Conservation (phyloP, 2,888 invertebrate species). For the Eristalis intricaria region DNA sequence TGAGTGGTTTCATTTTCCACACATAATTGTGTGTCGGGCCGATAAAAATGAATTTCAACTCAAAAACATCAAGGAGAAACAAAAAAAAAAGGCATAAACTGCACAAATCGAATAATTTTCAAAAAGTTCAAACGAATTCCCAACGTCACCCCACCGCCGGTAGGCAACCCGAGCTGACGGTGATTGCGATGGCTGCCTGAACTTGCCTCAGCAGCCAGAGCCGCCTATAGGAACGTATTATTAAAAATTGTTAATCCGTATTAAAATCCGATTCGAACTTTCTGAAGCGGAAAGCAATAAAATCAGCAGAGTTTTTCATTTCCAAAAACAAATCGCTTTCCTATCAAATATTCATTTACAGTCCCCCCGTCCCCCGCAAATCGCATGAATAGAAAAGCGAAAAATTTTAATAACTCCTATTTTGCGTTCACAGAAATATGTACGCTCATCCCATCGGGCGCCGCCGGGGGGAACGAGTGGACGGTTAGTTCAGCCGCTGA, state of each 20-base stretch:
- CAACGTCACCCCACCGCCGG: neutral
- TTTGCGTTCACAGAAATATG: constrained; percentile 18
- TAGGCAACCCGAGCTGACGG: neutral
- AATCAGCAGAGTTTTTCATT: constrained; percentile 54
- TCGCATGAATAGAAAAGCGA: constrained; percentile 61
- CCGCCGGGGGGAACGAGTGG: neutral
- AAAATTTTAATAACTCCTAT: constrained; percentile 64
- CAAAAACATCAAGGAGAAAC: neutral
- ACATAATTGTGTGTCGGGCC: constrained; percentile 39
- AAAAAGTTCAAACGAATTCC: constrained; percentile 51
- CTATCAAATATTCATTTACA: constrained; percentile 63
- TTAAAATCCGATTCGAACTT: constrained; percentile 64
- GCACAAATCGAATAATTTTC: constrained; percentile 37
- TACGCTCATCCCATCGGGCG: neutral
- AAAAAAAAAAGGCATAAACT: constrained; percentile 21
- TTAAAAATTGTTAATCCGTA: constrained; percentile 68
- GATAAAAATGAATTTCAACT: constrained; percentile 42
- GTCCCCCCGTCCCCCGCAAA: constrained; percentile 50
- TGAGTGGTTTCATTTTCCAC: constrained; percentile 39
- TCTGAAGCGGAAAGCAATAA: constrained; percentile 69
- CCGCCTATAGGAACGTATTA: constrained; percentile 27
- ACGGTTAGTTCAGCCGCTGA: neutral
- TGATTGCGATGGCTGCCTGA: neutral
- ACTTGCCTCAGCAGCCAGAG: neutral
- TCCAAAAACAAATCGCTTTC: constrained; percentile 30